Percentiles rank a stretch among this genome's conserved stretches.
phyloP scores from a whole-genome alignment of 2,888 invertebrate genomes.

The Caenorhabditis doughertyi region DNA sequence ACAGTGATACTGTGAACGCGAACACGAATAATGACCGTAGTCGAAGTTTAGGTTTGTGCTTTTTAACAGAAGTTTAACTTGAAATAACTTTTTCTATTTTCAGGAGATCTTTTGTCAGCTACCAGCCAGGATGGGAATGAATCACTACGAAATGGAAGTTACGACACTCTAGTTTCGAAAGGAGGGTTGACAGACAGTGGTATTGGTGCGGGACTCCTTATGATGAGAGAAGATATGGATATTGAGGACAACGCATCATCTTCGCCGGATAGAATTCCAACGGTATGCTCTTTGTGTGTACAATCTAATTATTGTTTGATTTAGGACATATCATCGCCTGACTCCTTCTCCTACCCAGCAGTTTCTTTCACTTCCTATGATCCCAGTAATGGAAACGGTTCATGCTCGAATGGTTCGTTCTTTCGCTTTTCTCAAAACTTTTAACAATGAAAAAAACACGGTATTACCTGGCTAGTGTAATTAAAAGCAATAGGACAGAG shows the following conservation, averaged over 20 bases:
- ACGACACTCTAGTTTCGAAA: constrained; percentile 55
- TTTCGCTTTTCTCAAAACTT: neutral
- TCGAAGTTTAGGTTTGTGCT: constrained; percentile 39
- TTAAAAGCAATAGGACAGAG: too few relatives aligned
- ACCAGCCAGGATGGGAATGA: constrained; percentile 35
- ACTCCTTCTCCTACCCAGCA: constrained; percentile 44
- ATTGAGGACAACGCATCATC: constrained; percentile 18
- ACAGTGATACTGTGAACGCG: constrained; percentile 30
- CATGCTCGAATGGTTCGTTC: constrained; percentile 44
- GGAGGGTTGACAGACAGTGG: constrained; percentile 58
- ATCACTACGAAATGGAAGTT: constrained; percentile 50
- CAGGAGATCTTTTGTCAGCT: constrained; percentile 42
- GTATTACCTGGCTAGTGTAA: too few relatives aligned
- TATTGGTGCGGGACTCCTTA: constrained; percentile 51
- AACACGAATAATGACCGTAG: constrained; percentile 42
- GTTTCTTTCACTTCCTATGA: constrained; percentile 50
- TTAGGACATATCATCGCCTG: constrained; percentile 52
- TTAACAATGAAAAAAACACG: too few relatives aligned
- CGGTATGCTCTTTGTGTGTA: constrained; percentile 27
- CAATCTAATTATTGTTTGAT: neutral
- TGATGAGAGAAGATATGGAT: constrained; percentile 51
- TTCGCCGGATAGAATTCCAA: constrained; percentile 54
- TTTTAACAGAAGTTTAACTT: neutral
- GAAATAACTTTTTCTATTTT: constrained; percentile 7
- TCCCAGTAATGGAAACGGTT: neutral